phyloP scores from a whole-genome alignment of 2,113 vertebrate species.

The Pimephales promelas region DNA sequence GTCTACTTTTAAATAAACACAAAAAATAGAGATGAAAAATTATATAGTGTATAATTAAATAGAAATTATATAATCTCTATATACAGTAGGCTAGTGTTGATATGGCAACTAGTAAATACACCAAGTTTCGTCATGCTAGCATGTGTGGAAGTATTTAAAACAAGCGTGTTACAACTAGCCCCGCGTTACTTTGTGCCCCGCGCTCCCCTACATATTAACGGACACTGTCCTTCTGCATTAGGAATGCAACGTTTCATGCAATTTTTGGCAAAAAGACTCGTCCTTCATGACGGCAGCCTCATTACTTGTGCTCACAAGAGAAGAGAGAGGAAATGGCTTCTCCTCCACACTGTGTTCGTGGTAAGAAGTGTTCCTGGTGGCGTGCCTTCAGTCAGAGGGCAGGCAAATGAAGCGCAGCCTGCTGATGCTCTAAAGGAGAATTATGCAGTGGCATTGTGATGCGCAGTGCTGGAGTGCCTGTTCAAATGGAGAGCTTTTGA shows the following conservation, averaged over 20 bases:
- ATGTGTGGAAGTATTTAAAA: too few species aligned
- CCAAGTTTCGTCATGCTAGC: too few species aligned
- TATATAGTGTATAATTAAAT: too few species aligned
- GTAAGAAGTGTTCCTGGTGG: slow-evolving; percentile 41
- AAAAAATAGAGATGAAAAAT: too few species aligned
- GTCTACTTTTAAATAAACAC: too few species aligned
- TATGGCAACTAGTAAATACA: too few species aligned
- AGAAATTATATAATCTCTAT: too few species aligned
- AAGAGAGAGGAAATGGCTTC: slow-evolving; percentile 23
- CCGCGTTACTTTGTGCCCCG: too few species aligned
- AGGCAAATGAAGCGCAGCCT: slow-evolving; percentile 34
- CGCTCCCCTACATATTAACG: too few species aligned
- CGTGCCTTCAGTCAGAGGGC: slow-evolving; percentile 42
- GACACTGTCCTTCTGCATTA: background rate
- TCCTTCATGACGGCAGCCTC: background rate
- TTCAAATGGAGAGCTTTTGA: slow-evolving; percentile 55
- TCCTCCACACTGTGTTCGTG: background rate
- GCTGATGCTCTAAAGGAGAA: slow-evolving; percentile 49
- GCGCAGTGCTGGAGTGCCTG: slow-evolving; percentile 49
- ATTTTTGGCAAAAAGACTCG: background rate
- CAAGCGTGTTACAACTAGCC: too few species aligned
- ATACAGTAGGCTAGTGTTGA: too few species aligned
- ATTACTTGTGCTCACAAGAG: background rate
- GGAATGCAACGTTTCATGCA: background rate
- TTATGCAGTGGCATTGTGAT: slow-evolving; percentile 52